Percentiles rank a stretch among this genome's conserved stretches.
phyloP scores from a whole-genome alignment of 2,888 invertebrate genomes.

The Eupithecia abbreviata region DNA sequence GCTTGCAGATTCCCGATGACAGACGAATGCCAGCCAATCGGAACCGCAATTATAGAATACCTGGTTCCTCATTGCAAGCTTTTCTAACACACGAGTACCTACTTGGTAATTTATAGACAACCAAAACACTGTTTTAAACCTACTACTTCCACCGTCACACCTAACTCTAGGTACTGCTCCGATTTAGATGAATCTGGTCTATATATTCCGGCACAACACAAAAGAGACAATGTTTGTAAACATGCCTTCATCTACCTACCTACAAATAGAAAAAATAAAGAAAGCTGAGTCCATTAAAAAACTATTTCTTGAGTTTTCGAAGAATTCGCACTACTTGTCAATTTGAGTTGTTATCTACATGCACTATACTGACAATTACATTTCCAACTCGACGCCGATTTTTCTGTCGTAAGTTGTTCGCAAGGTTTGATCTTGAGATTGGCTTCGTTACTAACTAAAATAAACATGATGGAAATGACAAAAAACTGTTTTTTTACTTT shows the following conservation, averaged over 20 bases:
- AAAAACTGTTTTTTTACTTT: not conserved
- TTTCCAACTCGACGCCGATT: not conserved
- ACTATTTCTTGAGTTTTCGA: too few species aligned
- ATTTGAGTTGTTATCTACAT: not conserved
- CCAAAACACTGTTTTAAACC: not conserved
- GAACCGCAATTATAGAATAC: slow-evolving; percentile 51
- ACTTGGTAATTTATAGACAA: not conserved
- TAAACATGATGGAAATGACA: not conserved
- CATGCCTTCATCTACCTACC: not conserved
- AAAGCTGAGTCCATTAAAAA: too few species aligned
- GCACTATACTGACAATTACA: not conserved
- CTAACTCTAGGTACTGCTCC: not conserved
- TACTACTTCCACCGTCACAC: not conserved
- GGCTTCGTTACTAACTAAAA: not conserved
- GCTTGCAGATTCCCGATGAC: slow-evolving; percentile 59
- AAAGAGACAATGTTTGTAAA: not conserved
- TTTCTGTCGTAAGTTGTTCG: not conserved
- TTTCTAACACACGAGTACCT: not conserved
- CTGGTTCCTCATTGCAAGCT: slow-evolving; percentile 22
- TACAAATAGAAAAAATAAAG: not conserved
- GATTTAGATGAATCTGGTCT: not conserved
- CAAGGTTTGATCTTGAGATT: not conserved
- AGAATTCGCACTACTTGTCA: too few species aligned
- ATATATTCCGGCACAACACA: not conserved
- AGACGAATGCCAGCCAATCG: slow-evolving; percentile 69